phyloP scores from a whole-genome alignment of 2,113 vertebrate genomes.

The Asarcornis scutulata region DNA sequence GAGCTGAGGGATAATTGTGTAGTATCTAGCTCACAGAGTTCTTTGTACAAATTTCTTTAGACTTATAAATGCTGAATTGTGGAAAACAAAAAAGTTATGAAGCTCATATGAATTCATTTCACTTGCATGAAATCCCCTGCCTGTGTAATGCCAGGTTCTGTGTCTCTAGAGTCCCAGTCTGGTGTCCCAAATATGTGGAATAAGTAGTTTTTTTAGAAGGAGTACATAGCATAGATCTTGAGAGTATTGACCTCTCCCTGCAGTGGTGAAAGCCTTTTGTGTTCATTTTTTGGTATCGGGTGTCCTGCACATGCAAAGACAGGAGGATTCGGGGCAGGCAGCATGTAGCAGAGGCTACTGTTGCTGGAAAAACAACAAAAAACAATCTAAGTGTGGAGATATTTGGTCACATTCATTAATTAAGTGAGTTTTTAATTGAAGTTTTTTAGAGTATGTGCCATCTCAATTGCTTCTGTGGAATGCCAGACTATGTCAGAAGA shows the following conservation, averaged over 20 bases:
- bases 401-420: background rate
- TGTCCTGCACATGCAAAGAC: background rate
- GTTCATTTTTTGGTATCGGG: background rate
- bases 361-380: background rate
- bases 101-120: background rate
- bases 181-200: background rate
- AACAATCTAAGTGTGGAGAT: background rate
- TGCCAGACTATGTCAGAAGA: background rate
- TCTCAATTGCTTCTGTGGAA: background rate
- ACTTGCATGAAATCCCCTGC: background rate
- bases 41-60: background rate
- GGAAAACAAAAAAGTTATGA: background rate
- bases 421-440: background rate
- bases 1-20: background rate
- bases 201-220: background rate
- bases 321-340: background rate
- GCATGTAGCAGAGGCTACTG: background rate
- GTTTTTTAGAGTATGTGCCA: background rate
- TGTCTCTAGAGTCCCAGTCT: background rate
- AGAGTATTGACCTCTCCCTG: background rate
- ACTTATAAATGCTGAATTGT: background rate
- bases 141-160: rapidly evolving
- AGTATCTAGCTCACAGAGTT: background rate
- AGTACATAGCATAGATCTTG: background rate
- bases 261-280: background rate